A percentile compares a stretch with the other conserved stretches of the same genome.
phyloP scores from a whole-genome alignment of 2,888 invertebrate genomes.

The Drosophila peninsularis region DNA sequence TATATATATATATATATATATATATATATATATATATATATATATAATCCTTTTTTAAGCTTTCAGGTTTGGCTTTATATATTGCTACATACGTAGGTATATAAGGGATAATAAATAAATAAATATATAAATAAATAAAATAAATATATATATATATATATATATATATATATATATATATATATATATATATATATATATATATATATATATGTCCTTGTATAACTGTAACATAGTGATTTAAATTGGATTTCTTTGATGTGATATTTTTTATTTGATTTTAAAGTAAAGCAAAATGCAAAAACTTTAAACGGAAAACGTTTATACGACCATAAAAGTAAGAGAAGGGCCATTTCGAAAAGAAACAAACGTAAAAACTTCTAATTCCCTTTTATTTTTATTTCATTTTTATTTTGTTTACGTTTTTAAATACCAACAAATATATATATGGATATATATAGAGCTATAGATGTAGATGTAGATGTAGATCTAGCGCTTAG shows the following conservation, averaged over 20 bases:
- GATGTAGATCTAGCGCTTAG: slow-evolving; percentile 23
- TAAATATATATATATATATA: slow-evolving; percentile 5
- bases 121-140: slow-evolving; percentile 17
- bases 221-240: slow-evolving; percentile 53
- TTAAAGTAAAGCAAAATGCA: slow-evolving; percentile 50
- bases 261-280: slow-evolving; percentile 74
- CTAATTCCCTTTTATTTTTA: slow-evolving; percentile 4
- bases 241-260: slow-evolving; percentile 73
- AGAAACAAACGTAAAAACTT: background rate
- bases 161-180: slow-evolving; percentile 15
- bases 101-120: background rate
- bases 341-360: background rate
- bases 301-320: slow-evolving; percentile 26
- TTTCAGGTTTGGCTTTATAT: slow-evolving; percentile 17
- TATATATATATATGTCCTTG: slow-evolving; percentile 6
- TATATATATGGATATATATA: background rate
- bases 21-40: slow-evolving; percentile 5
- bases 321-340: slow-evolving; percentile 19
- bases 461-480: background rate
- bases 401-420: background rate
- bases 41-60: slow-evolving; percentile 4
- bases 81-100: slow-evolving; percentile 9
- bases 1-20: slow-evolving; percentile 20
- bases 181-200: slow-evolving; percentile 17
- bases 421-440: background rate